A percentile compares a stretch with the other conserved stretches of the same genome.
phyloP scores from a whole-genome alignment of 2,113 vertebrate species.

The Erythrolamprus reginae region DNA sequence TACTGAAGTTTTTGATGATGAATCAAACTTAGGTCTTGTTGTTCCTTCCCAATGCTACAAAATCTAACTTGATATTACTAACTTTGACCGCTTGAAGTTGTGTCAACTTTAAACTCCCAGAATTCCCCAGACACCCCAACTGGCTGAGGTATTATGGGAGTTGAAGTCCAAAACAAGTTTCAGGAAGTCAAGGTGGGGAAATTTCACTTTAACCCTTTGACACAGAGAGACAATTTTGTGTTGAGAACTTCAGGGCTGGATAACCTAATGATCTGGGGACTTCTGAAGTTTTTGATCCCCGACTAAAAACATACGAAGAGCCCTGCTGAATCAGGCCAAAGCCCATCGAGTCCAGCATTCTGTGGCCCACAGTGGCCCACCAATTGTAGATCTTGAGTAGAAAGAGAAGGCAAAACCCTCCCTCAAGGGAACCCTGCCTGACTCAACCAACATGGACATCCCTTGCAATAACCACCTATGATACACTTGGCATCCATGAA shows the following conservation, averaged over 20 bases:
- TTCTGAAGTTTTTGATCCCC: background rate
- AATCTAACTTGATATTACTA: no score
- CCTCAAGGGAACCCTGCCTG: no score
- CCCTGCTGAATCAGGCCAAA: no score
- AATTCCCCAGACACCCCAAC: background rate
- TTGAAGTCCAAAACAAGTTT: background rate
- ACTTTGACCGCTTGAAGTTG: no score
- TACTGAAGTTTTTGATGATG: background rate
- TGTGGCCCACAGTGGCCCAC: no score
- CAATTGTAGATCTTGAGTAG: no score
- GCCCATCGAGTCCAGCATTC: no score
- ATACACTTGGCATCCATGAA: no score
- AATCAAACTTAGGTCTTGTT: background rate
- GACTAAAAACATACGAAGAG: no score
- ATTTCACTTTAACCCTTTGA: background rate
- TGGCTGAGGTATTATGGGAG: background rate
- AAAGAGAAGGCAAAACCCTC: no score
- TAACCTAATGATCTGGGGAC: background rate
- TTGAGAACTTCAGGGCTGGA: background rate
- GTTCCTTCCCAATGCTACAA: background rate
- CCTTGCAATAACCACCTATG: no score
- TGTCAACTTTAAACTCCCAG: background rate
- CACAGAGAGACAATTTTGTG: background rate
- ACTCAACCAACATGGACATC: no score
- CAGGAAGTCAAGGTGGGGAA: background rate